Conservation (phyloP, 2,888 invertebrate genomes). For the Scaptomyza tumidula region DNA sequence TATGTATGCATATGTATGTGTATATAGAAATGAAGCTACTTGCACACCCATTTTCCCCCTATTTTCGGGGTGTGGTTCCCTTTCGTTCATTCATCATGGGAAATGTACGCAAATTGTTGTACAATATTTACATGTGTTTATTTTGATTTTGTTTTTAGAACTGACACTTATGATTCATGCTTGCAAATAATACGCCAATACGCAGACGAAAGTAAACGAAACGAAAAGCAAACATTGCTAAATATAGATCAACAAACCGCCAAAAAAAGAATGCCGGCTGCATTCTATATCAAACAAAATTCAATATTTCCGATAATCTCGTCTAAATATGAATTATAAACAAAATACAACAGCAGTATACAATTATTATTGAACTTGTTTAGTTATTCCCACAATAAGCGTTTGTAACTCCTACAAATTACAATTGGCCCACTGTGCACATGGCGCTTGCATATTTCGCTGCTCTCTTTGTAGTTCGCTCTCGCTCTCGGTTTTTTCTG, state of each 20-base stretch:
- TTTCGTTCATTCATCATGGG: conserved; percentile 60
- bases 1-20: not conserved
- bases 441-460: conserved; percentile 18
- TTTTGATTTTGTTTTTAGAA: conserved; percentile 16
- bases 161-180: conserved; percentile 43
- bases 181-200: conserved; percentile 44
- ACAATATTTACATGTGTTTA: conserved; percentile 12
- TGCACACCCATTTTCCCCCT: not conserved
- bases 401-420: conserved; percentile 10
- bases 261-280: conserved; percentile 12
- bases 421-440: conserved; percentile 39
- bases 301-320: conserved; percentile 1
- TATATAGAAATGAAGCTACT: conserved; percentile 9
- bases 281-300: conserved; percentile 26
- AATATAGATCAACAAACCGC: conserved; percentile 35
- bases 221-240: conserved; percentile 28
- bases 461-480: conserved; percentile 5
- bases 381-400: not conserved
- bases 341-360: not conserved
- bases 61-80: conserved; percentile 50
- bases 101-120: conserved; percentile 18
- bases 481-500: conserved; percentile 8
- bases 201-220: conserved; percentile 18
- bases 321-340: not conserved
- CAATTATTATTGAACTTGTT: not conserved